Evolutionary conservation across 2,888 invertebrate species (phyloP).

Genomic region (Dione vanillae): DNA sequence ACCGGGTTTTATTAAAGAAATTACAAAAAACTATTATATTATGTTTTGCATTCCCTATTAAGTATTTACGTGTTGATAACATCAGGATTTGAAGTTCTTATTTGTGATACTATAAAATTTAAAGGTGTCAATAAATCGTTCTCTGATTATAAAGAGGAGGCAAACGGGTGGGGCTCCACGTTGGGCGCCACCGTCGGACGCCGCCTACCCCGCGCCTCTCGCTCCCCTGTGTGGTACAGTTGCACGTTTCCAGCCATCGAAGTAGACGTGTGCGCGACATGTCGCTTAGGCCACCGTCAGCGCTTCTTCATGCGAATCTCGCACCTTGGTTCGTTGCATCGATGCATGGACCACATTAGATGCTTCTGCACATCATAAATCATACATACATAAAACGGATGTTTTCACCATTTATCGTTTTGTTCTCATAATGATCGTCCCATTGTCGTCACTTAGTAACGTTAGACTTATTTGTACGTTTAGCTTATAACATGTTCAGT

Average conservation of each 20-base stretch:
- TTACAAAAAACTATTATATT: too few species aligned
- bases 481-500: slow-evolving; percentile 34
- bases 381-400: slow-evolving; percentile 59
- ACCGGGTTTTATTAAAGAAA: not conserved
- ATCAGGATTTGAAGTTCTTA: not conserved
- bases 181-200: slow-evolving; percentile 67
- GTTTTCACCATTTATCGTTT: slow-evolving; percentile 54
- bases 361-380: slow-evolving; percentile 77
- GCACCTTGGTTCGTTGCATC: slow-evolving; percentile 81
- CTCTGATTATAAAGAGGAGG: slow-evolving; percentile 74
- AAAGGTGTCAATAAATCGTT: slow-evolving; percentile 71
- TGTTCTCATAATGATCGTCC: slow-evolving; percentile 45
- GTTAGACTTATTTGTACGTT: slow-evolving; percentile 51
- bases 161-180: slow-evolving; percentile 60
- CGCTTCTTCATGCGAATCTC: slow-evolving; percentile 75
- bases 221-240: slow-evolving; percentile 60
- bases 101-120: slow-evolving; percentile 38
- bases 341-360: slow-evolving; percentile 82
- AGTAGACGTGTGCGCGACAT: slow-evolving; percentile 77
- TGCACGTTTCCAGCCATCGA: slow-evolving; percentile 70
- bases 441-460: slow-evolving; percentile 50
- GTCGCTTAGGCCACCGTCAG: slow-evolving; percentile 72
- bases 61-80: not conserved
- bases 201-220: slow-evolving; percentile 53
- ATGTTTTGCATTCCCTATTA: not conserved